Conservation (phyloP, 2,797 vertebrate species). For the Intellagama lesueurii region DNA sequence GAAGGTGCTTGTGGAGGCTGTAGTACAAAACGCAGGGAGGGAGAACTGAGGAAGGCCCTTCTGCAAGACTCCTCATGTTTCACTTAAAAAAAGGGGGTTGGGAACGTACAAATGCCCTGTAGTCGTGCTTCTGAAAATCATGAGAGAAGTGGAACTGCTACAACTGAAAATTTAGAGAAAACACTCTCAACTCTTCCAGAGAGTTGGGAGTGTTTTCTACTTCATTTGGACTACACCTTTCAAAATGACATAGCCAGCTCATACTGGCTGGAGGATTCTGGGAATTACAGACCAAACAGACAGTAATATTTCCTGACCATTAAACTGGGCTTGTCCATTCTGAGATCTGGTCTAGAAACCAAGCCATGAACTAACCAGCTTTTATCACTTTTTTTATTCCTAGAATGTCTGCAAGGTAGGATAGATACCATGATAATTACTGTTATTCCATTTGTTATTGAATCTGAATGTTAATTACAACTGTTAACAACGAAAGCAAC, state of each 20-base stretch:
- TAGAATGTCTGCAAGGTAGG: background rate
- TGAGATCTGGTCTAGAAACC: background rate
- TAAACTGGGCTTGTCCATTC: background rate
- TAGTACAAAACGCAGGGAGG: background rate
- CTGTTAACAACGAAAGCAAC: constrained; percentile 2
- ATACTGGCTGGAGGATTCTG: too few species aligned
- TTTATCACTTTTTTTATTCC: constrained; percentile 14
- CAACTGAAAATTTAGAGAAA: too few species aligned
- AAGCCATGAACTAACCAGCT: background rate
- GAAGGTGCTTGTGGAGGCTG: background rate
- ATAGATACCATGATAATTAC: constrained; percentile 18
- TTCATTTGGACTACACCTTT: too few species aligned
- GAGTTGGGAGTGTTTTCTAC: too few species aligned
- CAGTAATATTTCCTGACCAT: background rate
- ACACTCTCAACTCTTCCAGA: too few species aligned
- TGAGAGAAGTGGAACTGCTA: background rate
- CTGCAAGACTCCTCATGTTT: too few species aligned
- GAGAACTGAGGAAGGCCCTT: background rate
- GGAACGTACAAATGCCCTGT: background rate
- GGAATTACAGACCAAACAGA: too few species aligned
- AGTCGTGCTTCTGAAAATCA: background rate
- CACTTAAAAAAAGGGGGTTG: background rate
- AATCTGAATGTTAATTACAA: constrained; percentile 38
- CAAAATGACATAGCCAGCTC: too few species aligned
- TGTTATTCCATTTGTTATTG: constrained; percentile 16